A percentile compares a stretch with the other conserved stretches of the same genome.
Evolutionary conservation across 1,140 invertebrate genomes (phyloP).

Genomic region (Lasioglossum albipes): DNA sequence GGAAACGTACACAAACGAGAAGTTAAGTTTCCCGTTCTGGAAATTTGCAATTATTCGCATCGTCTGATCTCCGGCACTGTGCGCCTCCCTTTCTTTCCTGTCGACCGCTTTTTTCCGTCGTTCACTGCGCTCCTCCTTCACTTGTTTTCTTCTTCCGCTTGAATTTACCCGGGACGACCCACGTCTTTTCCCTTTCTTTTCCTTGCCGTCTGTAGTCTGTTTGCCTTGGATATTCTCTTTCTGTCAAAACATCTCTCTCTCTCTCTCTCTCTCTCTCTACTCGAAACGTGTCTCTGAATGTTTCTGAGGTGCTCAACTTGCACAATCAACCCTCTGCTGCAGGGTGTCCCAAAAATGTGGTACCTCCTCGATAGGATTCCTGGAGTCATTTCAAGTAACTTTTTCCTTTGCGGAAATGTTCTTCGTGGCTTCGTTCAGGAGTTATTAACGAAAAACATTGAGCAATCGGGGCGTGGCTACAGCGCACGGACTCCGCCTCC

Average conservation of each 20-base stretch:
- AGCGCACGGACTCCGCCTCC: too few species aligned
- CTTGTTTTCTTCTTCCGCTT: not conserved
- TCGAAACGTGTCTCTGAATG: conserved; percentile 18
- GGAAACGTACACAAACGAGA: conserved; percentile 55
- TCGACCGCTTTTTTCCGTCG: not conserved
- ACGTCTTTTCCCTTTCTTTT: not conserved
- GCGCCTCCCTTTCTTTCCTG: conserved; percentile 1
- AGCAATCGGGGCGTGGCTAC: too few species aligned
- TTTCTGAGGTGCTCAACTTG: not conserved
- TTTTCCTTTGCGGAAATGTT: too few species aligned
- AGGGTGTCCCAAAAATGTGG: conserved; percentile 3
- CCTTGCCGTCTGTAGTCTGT: conserved; percentile 47
- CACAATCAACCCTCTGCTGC: not conserved
- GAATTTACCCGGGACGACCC: too few species aligned
- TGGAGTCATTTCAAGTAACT: too few species aligned
- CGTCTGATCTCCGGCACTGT: conserved; percentile 60
- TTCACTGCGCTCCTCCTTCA: not conserved
- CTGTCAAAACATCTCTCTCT: too few species aligned
- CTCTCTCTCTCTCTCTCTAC: too few species aligned
- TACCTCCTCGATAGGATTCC: too few species aligned
- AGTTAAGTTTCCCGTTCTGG: conserved; percentile 63
- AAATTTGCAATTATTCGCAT: conserved; percentile 77
- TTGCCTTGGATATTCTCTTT: conserved; percentile 17
- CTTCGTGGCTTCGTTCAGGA: too few species aligned
- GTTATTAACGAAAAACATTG: too few species aligned